A percentile compares a stretch with the other conserved stretches of the same genome.
phyloP scores from a whole-genome alignment of 1,140 invertebrate genomes.

The Bombus cullumanus region DNA sequence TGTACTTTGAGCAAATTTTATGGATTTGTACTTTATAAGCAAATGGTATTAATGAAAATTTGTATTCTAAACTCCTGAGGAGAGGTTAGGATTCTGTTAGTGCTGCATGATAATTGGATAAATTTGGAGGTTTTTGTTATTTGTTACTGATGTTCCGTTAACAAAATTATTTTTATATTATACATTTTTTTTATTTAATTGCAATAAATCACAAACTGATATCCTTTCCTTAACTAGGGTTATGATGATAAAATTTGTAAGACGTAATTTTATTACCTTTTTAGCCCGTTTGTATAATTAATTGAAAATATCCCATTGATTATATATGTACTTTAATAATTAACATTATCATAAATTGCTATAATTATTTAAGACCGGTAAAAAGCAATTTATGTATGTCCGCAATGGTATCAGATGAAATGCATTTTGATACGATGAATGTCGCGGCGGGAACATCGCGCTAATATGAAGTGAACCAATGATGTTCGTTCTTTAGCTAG shows the following conservation, averaged over 20 bases:
- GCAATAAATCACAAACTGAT: not conserved
- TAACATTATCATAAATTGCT: not conserved
- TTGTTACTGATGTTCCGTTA: not conserved
- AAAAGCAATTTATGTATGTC: not conserved
- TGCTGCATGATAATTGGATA: too few species aligned
- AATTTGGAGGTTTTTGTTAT: not conserved
- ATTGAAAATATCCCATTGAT: not conserved
- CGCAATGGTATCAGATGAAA: not conserved
- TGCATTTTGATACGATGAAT: not conserved
- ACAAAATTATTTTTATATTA: not conserved
- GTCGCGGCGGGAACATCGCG: slow-evolving; percentile 24
- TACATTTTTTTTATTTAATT: slow-evolving; percentile 3
- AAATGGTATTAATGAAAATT: not conserved
- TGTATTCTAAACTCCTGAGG: not conserved
- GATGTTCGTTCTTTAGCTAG: slow-evolving; percentile 45
- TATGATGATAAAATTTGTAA: not conserved
- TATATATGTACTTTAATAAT: not conserved
- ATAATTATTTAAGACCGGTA: not conserved
- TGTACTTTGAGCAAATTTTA: not conserved
- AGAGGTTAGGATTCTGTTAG: slow-evolving; percentile 17
- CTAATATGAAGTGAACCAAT: slow-evolving; percentile 60
- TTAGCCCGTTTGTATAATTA: not conserved
- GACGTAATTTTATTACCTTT: not conserved
- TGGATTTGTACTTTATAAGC: not conserved
- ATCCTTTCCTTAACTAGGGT: not conserved